These are phyloP conservation scores for Drosophila punjabiensis DNA, from an alignment of 1,140 invertebrate genomes.

Conservation along the genomic window DNA sequence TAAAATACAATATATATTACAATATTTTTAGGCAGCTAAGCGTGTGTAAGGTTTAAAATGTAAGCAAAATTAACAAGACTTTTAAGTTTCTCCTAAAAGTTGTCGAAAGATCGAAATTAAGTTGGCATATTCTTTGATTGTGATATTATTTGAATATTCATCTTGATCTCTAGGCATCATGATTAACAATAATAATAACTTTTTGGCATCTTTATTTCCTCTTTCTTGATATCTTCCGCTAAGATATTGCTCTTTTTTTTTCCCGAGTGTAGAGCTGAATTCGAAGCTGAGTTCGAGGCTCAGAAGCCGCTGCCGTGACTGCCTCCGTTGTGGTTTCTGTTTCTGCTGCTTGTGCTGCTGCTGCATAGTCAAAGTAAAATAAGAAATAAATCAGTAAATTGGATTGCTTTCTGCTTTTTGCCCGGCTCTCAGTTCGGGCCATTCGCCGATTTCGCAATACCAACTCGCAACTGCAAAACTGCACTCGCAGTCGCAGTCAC, in stretches of 20 bases:
- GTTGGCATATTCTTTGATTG: too few species aligned
- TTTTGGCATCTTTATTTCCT: too few species aligned
- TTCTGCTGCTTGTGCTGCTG: slow-evolving; percentile 43
- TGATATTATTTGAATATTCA: too few species aligned
- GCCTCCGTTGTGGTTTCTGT: slow-evolving; percentile 73
- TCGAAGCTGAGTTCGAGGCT: slow-evolving; percentile 30
- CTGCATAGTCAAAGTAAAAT: slow-evolving; percentile 83
- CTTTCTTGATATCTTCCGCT: too few species aligned
- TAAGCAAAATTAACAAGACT: too few species aligned
- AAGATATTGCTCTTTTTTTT: background rate
- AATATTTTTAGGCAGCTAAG: too few species aligned
- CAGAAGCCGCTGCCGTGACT: slow-evolving; percentile 66
- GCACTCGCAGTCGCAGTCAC: slow-evolving; percentile 2
- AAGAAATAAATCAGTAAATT: slow-evolving; percentile 84
- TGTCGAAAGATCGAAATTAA: too few species aligned
- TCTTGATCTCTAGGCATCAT: too few species aligned
- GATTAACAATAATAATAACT: too few species aligned
- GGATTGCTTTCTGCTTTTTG: slow-evolving; percentile 77
- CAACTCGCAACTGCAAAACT: slow-evolving; percentile 52
- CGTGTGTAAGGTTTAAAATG: too few species aligned
- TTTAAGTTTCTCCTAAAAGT: too few species aligned
- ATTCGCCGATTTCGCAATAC: slow-evolving; percentile 68
- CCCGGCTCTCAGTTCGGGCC: slow-evolving; percentile 48
- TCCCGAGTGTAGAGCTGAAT: slow-evolving; percentile 7
- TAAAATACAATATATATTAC: too few species aligned